Evolutionary conservation across 2,113 vertebrate species (phyloP).

Genomic region (Cavia porcellus): DNA sequence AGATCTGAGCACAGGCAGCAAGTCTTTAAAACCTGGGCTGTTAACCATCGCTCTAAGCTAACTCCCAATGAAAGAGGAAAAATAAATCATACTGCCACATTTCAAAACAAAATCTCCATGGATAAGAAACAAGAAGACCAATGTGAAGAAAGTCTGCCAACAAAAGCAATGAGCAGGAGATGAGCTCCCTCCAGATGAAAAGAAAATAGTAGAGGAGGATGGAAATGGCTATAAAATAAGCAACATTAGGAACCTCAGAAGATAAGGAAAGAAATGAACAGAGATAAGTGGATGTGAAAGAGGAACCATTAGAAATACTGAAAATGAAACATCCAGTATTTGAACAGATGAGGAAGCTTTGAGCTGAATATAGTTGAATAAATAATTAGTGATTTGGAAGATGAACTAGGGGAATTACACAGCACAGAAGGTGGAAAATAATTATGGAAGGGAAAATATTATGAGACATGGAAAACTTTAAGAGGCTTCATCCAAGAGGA

Average conservation of each 20-base stretch:
- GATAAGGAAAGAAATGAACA: neutral
- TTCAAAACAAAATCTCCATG: conserved; percentile 69
- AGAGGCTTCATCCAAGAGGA: neutral
- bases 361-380: neutral
- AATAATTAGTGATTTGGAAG: conserved; percentile 66
- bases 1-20: neutral
- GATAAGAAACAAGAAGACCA: conserved; percentile 57
- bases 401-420: conserved; percentile 13
- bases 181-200: conserved; percentile 55
- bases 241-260: neutral
- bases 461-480: neutral
- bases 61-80: neutral
- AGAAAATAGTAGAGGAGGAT: conserved; percentile 66
- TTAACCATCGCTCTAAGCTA: neutral
- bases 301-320: neutral
- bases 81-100: neutral
- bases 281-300: neutral
- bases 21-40: neutral
- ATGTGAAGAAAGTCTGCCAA: conserved; percentile 64
- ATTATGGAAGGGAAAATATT: neutral
- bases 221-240: conserved; percentile 51
- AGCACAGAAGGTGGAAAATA: neutral
- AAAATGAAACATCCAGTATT: neutral
- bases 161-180: conserved; percentile 67
- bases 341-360: neutral